phyloP scores from a whole-genome alignment of 2,797 vertebrate genomes.

The Chaetodon trifasciatus region DNA sequence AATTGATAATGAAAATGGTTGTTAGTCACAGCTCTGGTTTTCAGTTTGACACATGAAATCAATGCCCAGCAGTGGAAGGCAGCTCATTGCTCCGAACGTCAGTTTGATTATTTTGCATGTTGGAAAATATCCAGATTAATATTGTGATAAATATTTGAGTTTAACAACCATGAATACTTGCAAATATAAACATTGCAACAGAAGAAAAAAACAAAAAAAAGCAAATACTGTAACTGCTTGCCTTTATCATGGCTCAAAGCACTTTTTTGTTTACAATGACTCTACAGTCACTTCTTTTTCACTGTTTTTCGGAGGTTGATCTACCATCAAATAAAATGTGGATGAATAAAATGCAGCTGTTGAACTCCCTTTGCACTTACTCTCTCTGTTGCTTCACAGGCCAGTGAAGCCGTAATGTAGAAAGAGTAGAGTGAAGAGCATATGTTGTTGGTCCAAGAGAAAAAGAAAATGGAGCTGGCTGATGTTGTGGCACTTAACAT shows the following conservation, averaged over 20 bases:
- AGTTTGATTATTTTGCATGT: background rate
- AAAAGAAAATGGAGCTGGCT: background rate
- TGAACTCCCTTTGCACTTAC: background rate
- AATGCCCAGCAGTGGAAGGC: background rate
- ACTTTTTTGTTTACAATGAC: background rate
- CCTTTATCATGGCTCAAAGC: background rate
- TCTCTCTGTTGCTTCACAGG: background rate
- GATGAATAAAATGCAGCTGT: background rate
- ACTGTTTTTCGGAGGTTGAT: background rate
- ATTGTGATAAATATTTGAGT: background rate
- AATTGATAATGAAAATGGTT: background rate
- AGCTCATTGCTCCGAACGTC: background rate
- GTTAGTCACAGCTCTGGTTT: background rate
- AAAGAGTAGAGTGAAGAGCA: background rate
- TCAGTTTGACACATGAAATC: background rate
- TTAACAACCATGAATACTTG: no score
- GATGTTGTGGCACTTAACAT: constrained; percentile 32
- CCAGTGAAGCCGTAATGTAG: constrained; percentile 6
- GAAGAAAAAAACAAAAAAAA: background rate
- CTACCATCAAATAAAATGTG: background rate
- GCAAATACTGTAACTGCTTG: background rate
- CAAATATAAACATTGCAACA: background rate
- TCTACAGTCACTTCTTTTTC: background rate
- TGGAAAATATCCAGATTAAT: background rate
- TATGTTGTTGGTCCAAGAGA: constrained; percentile 2